Evolutionary conservation across 2,113 vertebrate genomes (phyloP).

Genomic region (Camelus dromedarius): DNA sequence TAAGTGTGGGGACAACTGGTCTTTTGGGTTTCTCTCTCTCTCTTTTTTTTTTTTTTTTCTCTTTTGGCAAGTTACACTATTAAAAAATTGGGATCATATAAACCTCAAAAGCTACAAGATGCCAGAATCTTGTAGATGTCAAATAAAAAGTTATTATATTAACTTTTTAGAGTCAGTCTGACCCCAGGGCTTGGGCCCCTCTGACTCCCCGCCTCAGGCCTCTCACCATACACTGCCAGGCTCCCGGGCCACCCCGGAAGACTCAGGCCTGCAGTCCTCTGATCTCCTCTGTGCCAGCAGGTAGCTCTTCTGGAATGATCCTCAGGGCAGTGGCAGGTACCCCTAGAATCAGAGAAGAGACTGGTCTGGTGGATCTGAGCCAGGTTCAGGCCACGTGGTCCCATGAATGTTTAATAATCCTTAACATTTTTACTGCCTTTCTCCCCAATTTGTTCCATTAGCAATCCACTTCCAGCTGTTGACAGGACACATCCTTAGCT

Average conservation of each 20-base stretch:
- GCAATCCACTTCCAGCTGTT: conserved; percentile 65
- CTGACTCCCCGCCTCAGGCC: not conserved
- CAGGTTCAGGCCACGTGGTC: conserved; percentile 53
- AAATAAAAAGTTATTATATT: not conserved
- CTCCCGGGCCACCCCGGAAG: not conserved
- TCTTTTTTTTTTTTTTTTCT: not conserved
- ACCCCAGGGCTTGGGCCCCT: not conserved
- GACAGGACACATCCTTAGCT: conserved; percentile 64
- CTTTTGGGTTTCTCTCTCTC: not conserved
- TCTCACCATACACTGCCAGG: not conserved
- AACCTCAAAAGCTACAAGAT: conserved; percentile 32
- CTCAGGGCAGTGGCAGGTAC: not conserved
- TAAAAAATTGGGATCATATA: not conserved
- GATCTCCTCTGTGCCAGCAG: not conserved
- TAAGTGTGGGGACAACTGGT: not conserved
- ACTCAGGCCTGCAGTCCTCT: not conserved
- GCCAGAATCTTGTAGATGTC: not conserved
- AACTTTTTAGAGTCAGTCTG: not conserved
- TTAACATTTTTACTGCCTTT: conserved; percentile 75
- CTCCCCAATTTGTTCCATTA: conserved; percentile 71
- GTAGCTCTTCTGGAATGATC: conserved; percentile 10
- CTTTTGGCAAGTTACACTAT: not conserved
- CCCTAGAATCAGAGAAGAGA: conserved; percentile 33
- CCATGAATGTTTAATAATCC: conserved; percentile 75
- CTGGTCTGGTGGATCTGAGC: conserved; percentile 24